Base-by-base conservation (phyloP, 2,113 vertebrate species). In the Amphilophus citrinellus region DNA sequence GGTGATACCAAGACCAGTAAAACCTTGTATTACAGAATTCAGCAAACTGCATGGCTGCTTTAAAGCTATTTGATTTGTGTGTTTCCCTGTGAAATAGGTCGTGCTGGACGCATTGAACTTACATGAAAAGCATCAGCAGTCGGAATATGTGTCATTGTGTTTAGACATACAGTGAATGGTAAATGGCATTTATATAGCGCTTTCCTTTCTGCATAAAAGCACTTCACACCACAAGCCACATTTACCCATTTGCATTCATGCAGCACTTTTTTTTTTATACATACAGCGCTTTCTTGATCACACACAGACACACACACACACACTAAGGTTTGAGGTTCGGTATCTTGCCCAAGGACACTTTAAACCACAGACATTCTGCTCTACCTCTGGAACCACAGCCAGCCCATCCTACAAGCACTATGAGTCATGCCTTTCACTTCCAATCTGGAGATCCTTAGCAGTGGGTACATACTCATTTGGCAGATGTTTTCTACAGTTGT, bases 361-460 rank as follows among this genome's bases (percentile, higher is more conserved):
- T 20, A 73, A 56, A n/a, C 32, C 47, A 73, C 47, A 73, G 68
- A 56, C 68, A 53, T 10, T 73, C 47, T 73, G 18, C 50, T 73
- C 68, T 73, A 73, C 68, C 47, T 73, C 47, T 73, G 27, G 68
- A 73, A 73, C 27, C 68, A 56, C 68, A 56, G 68, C 68, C 68
- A 73, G 27, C 27, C 27, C 47, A 35, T 73, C 68, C 44, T 56
- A 14, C 27, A 83, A 32, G 18, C 47, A 76, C 37, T 50, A 22
- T 77, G 37, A 76, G 57, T 79, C 50, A 50, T 37, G 24, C 47
- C 15, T 76, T n/a, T 30, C 68, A 35, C 10, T 73, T 73, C 18
- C 32, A 32, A 78, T 76, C 57, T 79, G 75, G 15, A 77, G 6
- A 86, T 39, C n/a, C 76, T 76, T 22, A 37, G 3, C 71, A 73